Conservation (phyloP, 2,113 vertebrate species). For the Oncorhynchus tshawytscha region DNA sequence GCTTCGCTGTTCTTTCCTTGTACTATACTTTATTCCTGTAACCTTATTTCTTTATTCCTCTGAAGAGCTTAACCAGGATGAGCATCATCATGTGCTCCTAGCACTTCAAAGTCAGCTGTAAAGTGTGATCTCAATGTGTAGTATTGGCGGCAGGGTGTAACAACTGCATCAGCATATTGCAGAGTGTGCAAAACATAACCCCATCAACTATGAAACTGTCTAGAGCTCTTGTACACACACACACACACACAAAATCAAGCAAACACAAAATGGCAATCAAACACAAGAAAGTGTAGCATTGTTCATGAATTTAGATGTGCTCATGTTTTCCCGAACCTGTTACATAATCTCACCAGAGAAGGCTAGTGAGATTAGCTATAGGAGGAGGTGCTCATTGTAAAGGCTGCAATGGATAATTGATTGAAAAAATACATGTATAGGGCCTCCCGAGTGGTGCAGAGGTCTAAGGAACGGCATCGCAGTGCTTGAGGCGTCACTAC, state of each 20-base stretch:
- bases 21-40: not conserved
- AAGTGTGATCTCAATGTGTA: conserved; percentile 49
- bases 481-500: too few species aligned
- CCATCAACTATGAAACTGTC: conserved; percentile 57
- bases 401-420: too few species aligned
- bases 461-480: too few species aligned
- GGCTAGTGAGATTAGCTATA: not conserved
- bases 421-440: too few species aligned
- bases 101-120: conserved; percentile 36
- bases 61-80: not conserved
- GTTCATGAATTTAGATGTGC: conserved; percentile 22
- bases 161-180: conserved; percentile 55
- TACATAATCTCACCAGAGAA: conserved; percentile 23
- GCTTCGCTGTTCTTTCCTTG: too few species aligned
- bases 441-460: too few species aligned
- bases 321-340: conserved; percentile 19
- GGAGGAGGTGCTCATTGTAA: too few species aligned
- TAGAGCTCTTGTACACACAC: conserved; percentile 23
- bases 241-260: not conserved
- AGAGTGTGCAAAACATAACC: conserved; percentile 57
- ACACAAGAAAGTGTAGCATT: conserved; percentile 3
- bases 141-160: conserved; percentile 26
- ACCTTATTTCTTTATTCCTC: not conserved
- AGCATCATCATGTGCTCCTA: conserved; percentile 42
- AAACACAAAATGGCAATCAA: not conserved